Evolutionary conservation across 1,140 invertebrate species (phyloP).

Genomic region (Plectrocnemia conspersa): DNA sequence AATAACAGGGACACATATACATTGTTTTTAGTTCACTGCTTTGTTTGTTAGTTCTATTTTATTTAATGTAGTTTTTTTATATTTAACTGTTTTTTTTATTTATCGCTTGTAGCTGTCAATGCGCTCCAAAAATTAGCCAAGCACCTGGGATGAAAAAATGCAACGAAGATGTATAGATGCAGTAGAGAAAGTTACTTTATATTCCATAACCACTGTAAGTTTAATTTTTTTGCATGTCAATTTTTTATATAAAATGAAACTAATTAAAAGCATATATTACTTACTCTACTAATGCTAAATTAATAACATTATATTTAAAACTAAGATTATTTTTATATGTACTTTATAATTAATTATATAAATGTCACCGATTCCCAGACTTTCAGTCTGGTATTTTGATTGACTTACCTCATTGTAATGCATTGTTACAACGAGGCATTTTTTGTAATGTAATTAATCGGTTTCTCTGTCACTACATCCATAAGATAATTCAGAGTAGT

Average conservation of each 20-base stretch:
- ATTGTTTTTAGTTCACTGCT: constrained; percentile 14
- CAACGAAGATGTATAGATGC: constrained; percentile 30
- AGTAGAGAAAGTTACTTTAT: constrained; percentile 32
- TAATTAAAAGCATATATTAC: neutral
- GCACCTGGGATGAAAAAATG: constrained; percentile 29
- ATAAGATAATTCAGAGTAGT: too few relatives aligned
- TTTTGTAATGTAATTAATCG: too few relatives aligned
- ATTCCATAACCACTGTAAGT: constrained; percentile 34
- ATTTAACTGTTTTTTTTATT: constrained; percentile 27
- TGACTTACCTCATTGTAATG: too few relatives aligned
- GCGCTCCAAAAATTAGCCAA: constrained; percentile 33
- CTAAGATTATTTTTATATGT: neutral
- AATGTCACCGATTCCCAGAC: too few relatives aligned
- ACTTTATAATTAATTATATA: neutral
- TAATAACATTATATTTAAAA: neutral
- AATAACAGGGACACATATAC: too few relatives aligned
- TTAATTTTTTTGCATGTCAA: constrained; percentile 20
- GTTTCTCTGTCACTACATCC: too few relatives aligned
- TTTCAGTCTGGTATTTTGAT: too few relatives aligned
- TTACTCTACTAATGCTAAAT: constrained; percentile 1
- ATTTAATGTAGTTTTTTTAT: constrained; percentile 14
- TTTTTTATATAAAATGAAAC: too few relatives aligned
- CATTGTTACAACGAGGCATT: too few relatives aligned
- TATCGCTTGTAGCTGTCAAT: constrained; percentile 31
- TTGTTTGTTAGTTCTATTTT: constrained; percentile 22